Conservation (phyloP, 1,140 invertebrate genomes). For the Drosophila auraria region DNA sequence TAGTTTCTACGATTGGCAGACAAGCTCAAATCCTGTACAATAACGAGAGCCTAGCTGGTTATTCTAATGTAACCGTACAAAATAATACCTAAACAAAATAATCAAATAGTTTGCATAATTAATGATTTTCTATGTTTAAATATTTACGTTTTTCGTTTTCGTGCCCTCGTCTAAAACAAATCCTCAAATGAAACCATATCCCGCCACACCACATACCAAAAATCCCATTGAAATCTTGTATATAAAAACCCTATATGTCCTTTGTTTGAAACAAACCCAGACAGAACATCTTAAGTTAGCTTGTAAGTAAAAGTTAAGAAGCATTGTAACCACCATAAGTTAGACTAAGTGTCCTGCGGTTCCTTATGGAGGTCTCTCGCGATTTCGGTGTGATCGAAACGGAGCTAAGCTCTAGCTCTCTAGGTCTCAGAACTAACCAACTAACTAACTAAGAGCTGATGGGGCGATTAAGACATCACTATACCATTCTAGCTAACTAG, state of each 20-base stretch:
- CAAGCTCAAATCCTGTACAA: constrained; percentile 47
- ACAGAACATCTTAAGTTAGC: constrained; percentile 48
- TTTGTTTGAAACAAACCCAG: constrained; percentile 69
- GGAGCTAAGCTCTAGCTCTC: constrained; percentile 11
- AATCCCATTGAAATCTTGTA: constrained; percentile 72
- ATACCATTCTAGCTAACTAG: constrained; percentile 49
- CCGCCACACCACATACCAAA: constrained; percentile 48
- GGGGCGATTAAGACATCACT: constrained; percentile 51
- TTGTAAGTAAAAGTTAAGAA: constrained; percentile 23
- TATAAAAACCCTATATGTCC: constrained; percentile 80
- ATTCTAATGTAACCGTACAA: constrained; percentile 23
- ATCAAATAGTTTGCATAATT: constrained; percentile 82
- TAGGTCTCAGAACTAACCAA: constrained; percentile 2
- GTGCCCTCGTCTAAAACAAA: constrained; percentile 83
- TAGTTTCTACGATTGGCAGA: constrained; percentile 66
- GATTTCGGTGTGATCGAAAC: constrained; percentile 65
- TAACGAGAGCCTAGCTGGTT: constrained; percentile 66
- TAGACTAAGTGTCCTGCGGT: constrained; percentile 17
- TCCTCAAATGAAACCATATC: constrained; percentile 56
- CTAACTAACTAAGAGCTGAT: background rate
- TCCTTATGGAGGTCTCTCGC: background rate
- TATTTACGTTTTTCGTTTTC: constrained; percentile 78
- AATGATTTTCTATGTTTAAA: constrained; percentile 79
- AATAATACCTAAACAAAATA: constrained; percentile 58
- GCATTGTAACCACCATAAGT: constrained; percentile 11